These are phyloP conservation scores for Bunonema sp. DNA, from an alignment of 2,888 invertebrate species.

Conservation along the genomic window DNA sequence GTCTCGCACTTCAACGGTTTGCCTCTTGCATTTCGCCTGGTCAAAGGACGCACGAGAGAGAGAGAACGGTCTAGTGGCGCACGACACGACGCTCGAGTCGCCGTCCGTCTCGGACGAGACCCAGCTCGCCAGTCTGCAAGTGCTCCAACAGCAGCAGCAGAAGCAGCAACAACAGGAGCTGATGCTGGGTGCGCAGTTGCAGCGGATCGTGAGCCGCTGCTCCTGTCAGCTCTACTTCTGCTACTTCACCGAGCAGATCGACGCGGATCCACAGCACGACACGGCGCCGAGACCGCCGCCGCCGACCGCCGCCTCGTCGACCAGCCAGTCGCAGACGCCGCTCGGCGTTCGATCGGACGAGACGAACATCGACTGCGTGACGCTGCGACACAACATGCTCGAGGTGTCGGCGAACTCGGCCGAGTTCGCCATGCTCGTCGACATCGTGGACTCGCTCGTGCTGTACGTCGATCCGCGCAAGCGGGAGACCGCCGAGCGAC, in stretches of 20 bases:
- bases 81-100: no score
- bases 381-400: conserved; percentile 89
- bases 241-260: conserved; percentile 57
- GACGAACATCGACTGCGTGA: conserved; percentile 83
- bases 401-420: conserved; percentile 56
- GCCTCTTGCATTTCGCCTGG: no score
- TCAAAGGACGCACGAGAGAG: no score
- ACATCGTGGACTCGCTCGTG: conserved; percentile 88
- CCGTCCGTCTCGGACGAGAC: no score
- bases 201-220: conserved; percentile 88
- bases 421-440: conserved; percentile 79
- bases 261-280: conserved; percentile 54
- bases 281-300: no score
- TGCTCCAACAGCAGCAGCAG: no score
- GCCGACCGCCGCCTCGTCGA: neutral
- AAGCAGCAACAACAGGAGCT: no score
- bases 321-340: neutral
- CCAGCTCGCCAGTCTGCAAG: no score
- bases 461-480: conserved; percentile 88
- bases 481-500: conserved; percentile 53
- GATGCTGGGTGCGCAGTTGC: conserved; percentile 59
- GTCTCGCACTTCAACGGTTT: no score
- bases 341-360: conserved; percentile 41
- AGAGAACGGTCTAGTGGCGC: no score
- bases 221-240: conserved; percentile 84